Evolutionary conservation across 2,888 invertebrate species (phyloP), one percentile per base, ranked within the genome.

Genomic region (Diaprepes abbreviatus): DNA sequence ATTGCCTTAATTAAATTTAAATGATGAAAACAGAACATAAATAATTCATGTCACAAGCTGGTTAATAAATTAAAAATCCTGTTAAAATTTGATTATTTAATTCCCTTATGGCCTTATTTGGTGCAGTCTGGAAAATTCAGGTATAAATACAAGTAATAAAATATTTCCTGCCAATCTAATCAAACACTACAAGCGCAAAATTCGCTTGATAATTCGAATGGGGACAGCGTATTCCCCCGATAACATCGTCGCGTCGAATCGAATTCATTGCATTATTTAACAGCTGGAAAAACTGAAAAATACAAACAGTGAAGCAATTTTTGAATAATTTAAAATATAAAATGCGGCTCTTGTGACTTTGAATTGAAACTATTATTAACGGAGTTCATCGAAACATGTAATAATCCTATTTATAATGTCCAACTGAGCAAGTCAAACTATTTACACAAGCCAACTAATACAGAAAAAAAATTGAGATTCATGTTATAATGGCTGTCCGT

Each of bases 221-320:
- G 69, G 64, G 69, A 69, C 59, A 52, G 63, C 45, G 63, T 59
- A 69, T 69, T 69, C 69, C 69, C 69, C 52, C 16, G 64, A 63
- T 45, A 21, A 36, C 68, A 54, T 36, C 35, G 59, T 65, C 58
- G 68, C 57, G 38, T 62, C 59, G 59, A 16, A 24, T 60, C 68
- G 69, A 69, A 69, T 64, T 59, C 64, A 59, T 52, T 69, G 69
- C 57, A 69, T 64, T 69, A 69, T 69, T 69, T 69, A 69, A 69
- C 63, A 57, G 55, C 57, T n/a, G 63, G 57, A 54, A 45, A 55
- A 68, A 63, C 55, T 62, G 55, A 62, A 67, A 55, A 67, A 59
- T 19, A 55, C 60, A 21, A 28, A 12, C n/a, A 55, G 14, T 55
- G 4, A 16, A 35, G 55, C 40, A 65, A 54, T 57, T 65, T 43